A percentile compares a stretch with the other conserved stretches of the same genome.
Conservation (phyloP, 1,140 invertebrate species). For the Drosophila nebulosa region DNA sequence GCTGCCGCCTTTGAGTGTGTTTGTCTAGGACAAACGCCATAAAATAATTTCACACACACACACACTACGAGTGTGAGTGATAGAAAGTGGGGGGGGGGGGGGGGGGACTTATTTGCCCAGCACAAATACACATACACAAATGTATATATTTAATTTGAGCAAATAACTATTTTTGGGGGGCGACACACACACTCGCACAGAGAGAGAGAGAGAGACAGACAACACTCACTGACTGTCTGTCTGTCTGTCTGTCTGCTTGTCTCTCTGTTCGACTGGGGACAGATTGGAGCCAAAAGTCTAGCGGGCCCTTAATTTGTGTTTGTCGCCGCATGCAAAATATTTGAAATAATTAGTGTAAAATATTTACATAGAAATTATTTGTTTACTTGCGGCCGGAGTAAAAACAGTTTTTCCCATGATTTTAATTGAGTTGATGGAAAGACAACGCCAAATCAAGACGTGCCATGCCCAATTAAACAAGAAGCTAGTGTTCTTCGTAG, state of each 20-base stretch:
- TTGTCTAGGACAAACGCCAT: slow-evolving; percentile 56
- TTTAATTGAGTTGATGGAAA: slow-evolving; percentile 47
- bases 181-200: slow-evolving; percentile 6
- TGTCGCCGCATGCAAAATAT: slow-evolving; percentile 59
- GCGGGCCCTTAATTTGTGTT: slow-evolving; percentile 15
- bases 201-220: slow-evolving; percentile 31
- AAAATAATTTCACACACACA: slow-evolving; percentile 57
- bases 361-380: slow-evolving; percentile 77
- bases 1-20: slow-evolving; percentile 29
- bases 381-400: slow-evolving; percentile 58
- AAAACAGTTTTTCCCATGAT: slow-evolving; percentile 5
- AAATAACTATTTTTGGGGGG: slow-evolving; percentile 63
- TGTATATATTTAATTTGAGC: slow-evolving; percentile 76
- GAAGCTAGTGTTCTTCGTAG: slow-evolving; percentile 5
- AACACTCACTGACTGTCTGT: background rate
- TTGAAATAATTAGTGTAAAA: slow-evolving; percentile 77
- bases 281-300: background rate
- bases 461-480: background rate
- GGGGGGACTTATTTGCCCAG: slow-evolving; percentile 57
- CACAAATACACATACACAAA: slow-evolving; percentile 71
- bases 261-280: background rate
- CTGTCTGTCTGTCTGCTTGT: background rate
- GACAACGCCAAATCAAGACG: no score
- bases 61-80: slow-evolving; percentile 1
- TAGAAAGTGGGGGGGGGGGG: background rate